Evolutionary conservation across 2,797 vertebrate genomes (phyloP).

Genomic region (Molothrus aeneus): DNA sequence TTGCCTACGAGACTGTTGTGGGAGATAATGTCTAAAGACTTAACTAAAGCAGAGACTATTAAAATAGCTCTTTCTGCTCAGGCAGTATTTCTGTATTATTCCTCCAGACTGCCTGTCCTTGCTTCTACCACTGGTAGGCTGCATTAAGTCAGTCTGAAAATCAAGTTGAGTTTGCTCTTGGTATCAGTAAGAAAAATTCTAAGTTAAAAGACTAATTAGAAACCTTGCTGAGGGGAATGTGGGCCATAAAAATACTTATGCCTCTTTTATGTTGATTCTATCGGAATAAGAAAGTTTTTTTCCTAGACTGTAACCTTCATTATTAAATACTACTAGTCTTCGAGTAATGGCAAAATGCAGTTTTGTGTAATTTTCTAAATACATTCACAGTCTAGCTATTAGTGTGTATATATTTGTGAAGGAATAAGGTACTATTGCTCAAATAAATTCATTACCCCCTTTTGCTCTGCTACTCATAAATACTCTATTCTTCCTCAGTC

Average conservation of each 20-base stretch:
- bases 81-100: background rate
- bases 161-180: background rate
- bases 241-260: background rate
- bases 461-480: background rate
- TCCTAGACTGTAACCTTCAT: background rate
- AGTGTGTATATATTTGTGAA: background rate
- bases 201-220: background rate
- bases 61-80: background rate
- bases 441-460: background rate
- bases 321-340: background rate
- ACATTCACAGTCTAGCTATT: background rate
- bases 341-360: background rate
- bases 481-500: background rate
- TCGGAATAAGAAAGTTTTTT: background rate
- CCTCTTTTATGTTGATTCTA: background rate
- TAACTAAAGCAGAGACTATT: background rate
- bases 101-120: background rate
- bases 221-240: background rate
- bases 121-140: background rate
- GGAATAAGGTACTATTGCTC: background rate
- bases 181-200: background rate
- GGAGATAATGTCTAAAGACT: background rate
- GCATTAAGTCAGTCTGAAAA: background rate
- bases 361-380: background rate
- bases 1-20: background rate